Conservation (phyloP, 2,797 vertebrate genomes). For the Sphenodon punctatus region DNA sequence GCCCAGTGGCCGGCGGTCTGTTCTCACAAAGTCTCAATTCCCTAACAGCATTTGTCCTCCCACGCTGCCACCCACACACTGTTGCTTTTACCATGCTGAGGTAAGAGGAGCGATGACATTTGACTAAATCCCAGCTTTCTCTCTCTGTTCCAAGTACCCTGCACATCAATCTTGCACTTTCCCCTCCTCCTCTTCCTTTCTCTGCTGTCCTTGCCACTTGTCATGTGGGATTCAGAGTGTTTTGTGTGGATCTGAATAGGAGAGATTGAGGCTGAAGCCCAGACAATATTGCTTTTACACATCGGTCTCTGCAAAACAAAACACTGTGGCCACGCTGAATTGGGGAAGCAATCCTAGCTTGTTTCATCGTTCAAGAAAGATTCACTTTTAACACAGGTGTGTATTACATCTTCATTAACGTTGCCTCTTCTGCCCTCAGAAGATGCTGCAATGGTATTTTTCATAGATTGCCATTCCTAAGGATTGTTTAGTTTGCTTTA, state of each 20-base stretch:
- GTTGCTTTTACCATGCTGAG: slow-evolving; percentile 19
- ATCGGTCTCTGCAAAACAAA: slow-evolving; percentile 5
- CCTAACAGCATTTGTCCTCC: slow-evolving; percentile 5
- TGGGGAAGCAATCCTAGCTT: slow-evolving; percentile 32
- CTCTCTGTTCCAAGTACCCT: neutral
- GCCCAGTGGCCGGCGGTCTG: neutral
- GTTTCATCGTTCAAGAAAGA: slow-evolving; percentile 5
- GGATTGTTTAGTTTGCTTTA: neutral
- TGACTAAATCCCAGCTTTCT: neutral
- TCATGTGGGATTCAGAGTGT: slow-evolving; percentile 36
- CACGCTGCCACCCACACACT: slow-evolving; percentile 3
- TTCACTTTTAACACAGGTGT: slow-evolving; percentile 20
- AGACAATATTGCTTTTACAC: slow-evolving; percentile 19
- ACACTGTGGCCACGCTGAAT: neutral
- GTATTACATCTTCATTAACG: slow-evolving; percentile 38
- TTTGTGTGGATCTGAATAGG: slow-evolving; percentile 12
- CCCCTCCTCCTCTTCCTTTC: neutral
- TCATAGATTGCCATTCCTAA: neutral
- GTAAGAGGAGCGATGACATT: neutral
- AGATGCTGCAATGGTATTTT: neutral
- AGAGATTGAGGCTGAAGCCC: slow-evolving; percentile 40
- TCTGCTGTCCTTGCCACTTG: accelerated
- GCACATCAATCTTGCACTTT: neutral
- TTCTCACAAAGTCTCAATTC: neutral
- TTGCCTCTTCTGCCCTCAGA: slow-evolving; percentile 2